Conservation (phyloP, 2,888 invertebrate genomes). For the Temnothorax ravouxi region DNA sequence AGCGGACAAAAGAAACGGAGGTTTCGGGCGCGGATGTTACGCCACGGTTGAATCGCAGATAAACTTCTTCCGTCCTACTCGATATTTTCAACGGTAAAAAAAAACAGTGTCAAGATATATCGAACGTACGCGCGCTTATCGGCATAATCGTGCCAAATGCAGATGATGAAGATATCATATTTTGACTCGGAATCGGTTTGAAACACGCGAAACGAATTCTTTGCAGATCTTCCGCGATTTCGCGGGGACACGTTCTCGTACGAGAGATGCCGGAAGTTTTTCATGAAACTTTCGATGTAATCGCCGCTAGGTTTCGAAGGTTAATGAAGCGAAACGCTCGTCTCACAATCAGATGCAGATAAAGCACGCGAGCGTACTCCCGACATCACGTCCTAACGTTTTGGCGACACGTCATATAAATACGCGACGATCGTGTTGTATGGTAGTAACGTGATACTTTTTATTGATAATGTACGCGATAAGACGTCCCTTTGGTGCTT, state of each 20-base stretch:
- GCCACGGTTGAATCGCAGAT: constrained; percentile 66
- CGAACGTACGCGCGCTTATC: not conserved
- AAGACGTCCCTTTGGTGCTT: not conserved
- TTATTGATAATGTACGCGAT: not conserved
- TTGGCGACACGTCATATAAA: constrained; percentile 51
- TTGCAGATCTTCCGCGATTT: not conserved
- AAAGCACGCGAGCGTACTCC: constrained; percentile 50
- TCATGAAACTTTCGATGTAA: not conserved
- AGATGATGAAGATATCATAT: not conserved
- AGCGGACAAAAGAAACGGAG: constrained; percentile 58
- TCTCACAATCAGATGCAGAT: constrained; percentile 55
- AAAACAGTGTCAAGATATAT: not conserved
- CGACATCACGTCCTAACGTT: constrained; percentile 59
- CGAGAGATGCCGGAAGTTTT: constrained; percentile 34
- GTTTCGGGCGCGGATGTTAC: constrained; percentile 65
- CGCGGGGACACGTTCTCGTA: constrained; percentile 10
- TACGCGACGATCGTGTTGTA: constrained; percentile 51
- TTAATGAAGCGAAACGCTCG: constrained; percentile 48
- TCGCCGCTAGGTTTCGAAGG: constrained; percentile 19
- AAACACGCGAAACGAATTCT: not conserved
- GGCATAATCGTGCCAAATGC: not conserved
- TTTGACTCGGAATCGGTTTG: not conserved
- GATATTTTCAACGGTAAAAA: constrained; percentile 49
- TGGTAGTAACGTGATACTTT: constrained; percentile 47
- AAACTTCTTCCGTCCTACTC: constrained; percentile 66